Base-by-base conservation (phyloP, 2,888 invertebrate species). In the Diarsia mendica region DNA sequence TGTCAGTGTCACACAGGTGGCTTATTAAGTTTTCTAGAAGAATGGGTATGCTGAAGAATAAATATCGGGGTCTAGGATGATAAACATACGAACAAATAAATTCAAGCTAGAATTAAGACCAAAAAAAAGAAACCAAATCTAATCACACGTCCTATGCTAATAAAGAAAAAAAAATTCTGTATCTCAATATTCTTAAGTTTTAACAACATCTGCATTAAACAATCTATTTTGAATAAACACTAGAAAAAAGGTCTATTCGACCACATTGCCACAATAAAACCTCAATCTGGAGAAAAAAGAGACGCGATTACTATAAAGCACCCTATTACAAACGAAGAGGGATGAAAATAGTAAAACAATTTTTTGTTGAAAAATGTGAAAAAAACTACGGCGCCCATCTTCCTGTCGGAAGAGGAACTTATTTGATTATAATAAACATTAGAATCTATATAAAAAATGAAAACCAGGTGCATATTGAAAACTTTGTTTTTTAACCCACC, bases 371-470 rank as follows among this genome's bases (percentile, higher is more conserved):
- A 85, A 74, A 70, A 64, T 74, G 3, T 88, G 89, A 86, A 61
- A 60, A 95, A 95, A 94, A 90, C 89, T 67, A 76, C 89, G 93
- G 95, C 95, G 95, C 95, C 95, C 92, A 91, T 93, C 94, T 96
- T 95, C 96, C 95, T 93, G 92, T 93, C 93, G 96, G 96, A 96
- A 96, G 93, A 94, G 93, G 94, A 95, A 95, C 95, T 93, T 95
- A 95, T 95, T 95, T 95, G 96, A 95, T 96, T 95, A 95, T 95
- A 93, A 94, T 93, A 95, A 95, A 95, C 94, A 94, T 95, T 92
- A 91, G 91, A 91, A 91, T 90, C 88, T 80, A 88, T 90, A 89
- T 92, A 94, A 95, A 94, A 95, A 92, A 86, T 69, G 87, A 85
- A 89, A 92, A 94, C 96, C 96, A 96, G 96, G 96, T 96, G 96